Conservation (phyloP, 1,140 invertebrate genomes). For the Brachionus sp. region DNA sequence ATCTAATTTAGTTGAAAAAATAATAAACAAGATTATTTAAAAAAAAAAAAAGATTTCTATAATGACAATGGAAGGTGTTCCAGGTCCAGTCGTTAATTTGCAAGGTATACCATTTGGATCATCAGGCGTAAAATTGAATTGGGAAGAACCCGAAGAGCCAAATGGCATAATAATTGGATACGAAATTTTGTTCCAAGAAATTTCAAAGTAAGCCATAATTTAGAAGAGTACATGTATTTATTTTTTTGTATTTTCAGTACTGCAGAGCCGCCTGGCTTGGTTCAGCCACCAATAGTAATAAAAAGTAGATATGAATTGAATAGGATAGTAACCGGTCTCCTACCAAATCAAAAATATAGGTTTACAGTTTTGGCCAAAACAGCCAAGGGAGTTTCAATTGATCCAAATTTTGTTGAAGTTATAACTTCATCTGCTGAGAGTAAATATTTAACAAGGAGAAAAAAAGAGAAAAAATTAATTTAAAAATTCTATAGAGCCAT, state of each 20-base stretch:
- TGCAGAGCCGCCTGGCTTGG: slow-evolving; percentile 17
- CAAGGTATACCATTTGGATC: slow-evolving; percentile 18
- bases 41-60: slow-evolving; percentile 6
- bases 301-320: not conserved
- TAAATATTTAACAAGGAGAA: not conserved
- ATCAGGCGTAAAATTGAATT: slow-evolving; percentile 21
- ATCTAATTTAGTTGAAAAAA: not conserved
- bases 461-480: not conserved
- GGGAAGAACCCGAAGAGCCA: slow-evolving; percentile 45
- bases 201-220: slow-evolving; percentile 31
- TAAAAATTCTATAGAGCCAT: slow-evolving; percentile 31
- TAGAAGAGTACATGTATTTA: not conserved
- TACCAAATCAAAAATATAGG: slow-evolving; percentile 40
- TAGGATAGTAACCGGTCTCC: slow-evolving; percentile 14
- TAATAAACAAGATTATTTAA: not conserved
- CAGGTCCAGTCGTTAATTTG: slow-evolving; percentile 39
- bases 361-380: slow-evolving; percentile 30
- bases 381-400: not conserved
- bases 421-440: slow-evolving; percentile 30
- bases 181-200: slow-evolving; percentile 35
- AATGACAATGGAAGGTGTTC: slow-evolving; percentile 13
- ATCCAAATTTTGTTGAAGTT: slow-evolving; percentile 38
- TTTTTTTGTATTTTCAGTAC: not conserved
- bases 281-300: slow-evolving; percentile 39
- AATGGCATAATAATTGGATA: slow-evolving; percentile 43